Conservation (phyloP, 2,888 invertebrate genomes). For the Oscheius onirici region DNA sequence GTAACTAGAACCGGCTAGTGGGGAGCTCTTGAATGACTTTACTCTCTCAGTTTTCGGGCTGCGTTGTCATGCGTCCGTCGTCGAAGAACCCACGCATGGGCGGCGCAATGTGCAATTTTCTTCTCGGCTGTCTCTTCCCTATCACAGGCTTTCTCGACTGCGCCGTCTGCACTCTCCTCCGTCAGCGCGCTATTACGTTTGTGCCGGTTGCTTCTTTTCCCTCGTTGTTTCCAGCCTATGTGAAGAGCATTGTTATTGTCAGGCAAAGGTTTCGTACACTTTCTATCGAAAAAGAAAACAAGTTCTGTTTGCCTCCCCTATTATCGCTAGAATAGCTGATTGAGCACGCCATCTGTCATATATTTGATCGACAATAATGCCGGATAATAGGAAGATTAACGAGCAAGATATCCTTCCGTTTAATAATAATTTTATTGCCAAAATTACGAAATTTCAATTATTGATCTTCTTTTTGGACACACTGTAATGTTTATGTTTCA, state of each 20-base stretch:
- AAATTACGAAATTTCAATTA: background rate
- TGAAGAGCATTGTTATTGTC: background rate
- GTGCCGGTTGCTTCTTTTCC: background rate
- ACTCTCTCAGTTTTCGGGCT: constrained; percentile 5
- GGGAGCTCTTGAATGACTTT: background rate
- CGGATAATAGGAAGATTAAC: constrained; percentile 6
- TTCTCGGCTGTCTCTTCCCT: constrained; percentile 28
- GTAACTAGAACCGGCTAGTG: background rate
- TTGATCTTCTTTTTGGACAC: background rate
- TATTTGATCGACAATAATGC: background rate
- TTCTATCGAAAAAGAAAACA: too few relatives aligned
- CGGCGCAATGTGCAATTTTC: constrained; percentile 36
- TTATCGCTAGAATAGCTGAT: too few relatives aligned
- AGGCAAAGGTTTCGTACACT: too few relatives aligned
- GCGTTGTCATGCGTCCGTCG: constrained; percentile 10
- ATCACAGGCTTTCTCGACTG: constrained; percentile 12
- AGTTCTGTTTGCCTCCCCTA: too few relatives aligned
- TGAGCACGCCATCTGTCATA: constrained; percentile 7
- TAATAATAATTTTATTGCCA: background rate
- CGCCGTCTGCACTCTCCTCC: constrained; percentile 10
- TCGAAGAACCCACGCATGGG: constrained; percentile 28
- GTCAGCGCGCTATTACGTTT: background rate
- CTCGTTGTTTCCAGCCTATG: constrained; percentile 19
- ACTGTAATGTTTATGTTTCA: constrained; percentile 37
- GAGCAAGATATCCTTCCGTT: background rate